A percentile compares a stretch with the other conserved stretches of the same genome.
Conservation (phyloP, 2,888 invertebrate genomes). For the Lobophora halterata region DNA sequence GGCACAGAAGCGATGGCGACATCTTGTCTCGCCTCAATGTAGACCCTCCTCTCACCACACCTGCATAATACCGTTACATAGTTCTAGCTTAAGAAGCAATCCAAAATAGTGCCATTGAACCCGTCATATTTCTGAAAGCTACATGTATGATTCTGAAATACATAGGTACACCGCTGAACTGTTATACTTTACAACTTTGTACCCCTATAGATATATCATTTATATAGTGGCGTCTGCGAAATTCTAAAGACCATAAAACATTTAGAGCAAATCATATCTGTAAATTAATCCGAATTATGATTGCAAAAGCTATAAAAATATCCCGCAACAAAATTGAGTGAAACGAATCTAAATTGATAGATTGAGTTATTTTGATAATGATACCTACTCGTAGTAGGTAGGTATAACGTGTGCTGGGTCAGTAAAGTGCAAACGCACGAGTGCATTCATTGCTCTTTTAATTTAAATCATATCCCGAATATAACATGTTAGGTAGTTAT, state of each 20-base stretch:
- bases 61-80: slow-evolving; percentile 32
- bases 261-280: slow-evolving; percentile 8
- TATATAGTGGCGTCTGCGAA: slow-evolving; percentile 1
- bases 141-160: too few species aligned
- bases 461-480: too few species aligned
- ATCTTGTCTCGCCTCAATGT: slow-evolving; percentile 57
- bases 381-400: slow-evolving; percentile 3
- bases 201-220: slow-evolving; percentile 2
- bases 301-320: slow-evolving; percentile 28
- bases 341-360: slow-evolving; percentile 15
- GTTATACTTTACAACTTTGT: slow-evolving; percentile 4
- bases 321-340: slow-evolving; percentile 24
- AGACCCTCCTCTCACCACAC: slow-evolving; percentile 29
- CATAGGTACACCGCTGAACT: background rate
- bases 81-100: slow-evolving; percentile 7
- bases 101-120: too few species aligned
- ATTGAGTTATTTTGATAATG: slow-evolving; percentile 24
- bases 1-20: slow-evolving; percentile 58
- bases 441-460: too few species aligned
- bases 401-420: slow-evolving; percentile 1
- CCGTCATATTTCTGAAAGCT: slow-evolving; percentile 4
- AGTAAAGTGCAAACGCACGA: slow-evolving; percentile 5
- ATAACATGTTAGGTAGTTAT: too few species aligned
- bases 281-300: slow-evolving; percentile 35
- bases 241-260: slow-evolving; percentile 8